Evolutionary conservation across 2,797 vertebrate genomes (phyloP).

Genomic region (Poecilia wingei): DNA sequence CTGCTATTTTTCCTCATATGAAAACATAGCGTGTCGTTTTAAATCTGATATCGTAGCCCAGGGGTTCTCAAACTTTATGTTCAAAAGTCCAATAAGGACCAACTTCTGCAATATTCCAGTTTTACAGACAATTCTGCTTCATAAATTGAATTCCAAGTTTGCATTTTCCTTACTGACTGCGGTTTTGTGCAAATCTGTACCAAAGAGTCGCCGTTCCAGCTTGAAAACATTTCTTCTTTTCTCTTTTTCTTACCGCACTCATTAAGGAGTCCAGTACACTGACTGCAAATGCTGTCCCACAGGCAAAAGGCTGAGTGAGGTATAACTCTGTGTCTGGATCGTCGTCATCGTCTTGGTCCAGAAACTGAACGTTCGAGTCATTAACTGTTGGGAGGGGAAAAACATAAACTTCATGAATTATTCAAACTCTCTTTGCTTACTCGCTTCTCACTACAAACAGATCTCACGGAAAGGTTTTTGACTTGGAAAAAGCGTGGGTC

Average conservation of each 20-base stretch:
- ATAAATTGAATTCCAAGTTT: not conserved
- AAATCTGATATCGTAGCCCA: not conserved
- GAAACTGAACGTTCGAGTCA: conserved; percentile 98
- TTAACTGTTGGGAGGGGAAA: conserved; percentile 82
- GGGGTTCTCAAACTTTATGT: not conserved
- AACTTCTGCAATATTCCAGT: not conserved
- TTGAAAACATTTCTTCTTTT: not conserved
- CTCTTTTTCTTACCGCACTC: conserved; percentile 90
- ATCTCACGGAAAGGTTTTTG: conserved; percentile 18
- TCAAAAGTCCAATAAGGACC: not conserved
- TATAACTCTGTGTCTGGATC: conserved; percentile 98
- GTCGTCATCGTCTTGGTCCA: conserved; percentile 99
- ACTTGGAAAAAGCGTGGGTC: conserved; percentile 41
- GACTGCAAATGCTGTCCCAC: conserved; percentile 96
- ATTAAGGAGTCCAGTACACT: conserved; percentile 97
- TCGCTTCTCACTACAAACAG: conserved; percentile 8
- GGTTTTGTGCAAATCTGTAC: not conserved
- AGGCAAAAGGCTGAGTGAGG: conserved; percentile 96
- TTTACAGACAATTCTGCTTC: not conserved
- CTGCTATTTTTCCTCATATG: conserved; percentile 4
- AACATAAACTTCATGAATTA: conserved; percentile 20
- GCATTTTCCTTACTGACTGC: not conserved
- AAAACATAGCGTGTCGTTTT: conserved; percentile 12
- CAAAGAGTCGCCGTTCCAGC: not conserved
- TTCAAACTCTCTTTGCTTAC: conserved; percentile 5